Evolutionary conservation across 2,888 invertebrate species (phyloP), one percentile per base, ranked within the genome.

Genomic region (Caenorhabditis sp.): DNA sequence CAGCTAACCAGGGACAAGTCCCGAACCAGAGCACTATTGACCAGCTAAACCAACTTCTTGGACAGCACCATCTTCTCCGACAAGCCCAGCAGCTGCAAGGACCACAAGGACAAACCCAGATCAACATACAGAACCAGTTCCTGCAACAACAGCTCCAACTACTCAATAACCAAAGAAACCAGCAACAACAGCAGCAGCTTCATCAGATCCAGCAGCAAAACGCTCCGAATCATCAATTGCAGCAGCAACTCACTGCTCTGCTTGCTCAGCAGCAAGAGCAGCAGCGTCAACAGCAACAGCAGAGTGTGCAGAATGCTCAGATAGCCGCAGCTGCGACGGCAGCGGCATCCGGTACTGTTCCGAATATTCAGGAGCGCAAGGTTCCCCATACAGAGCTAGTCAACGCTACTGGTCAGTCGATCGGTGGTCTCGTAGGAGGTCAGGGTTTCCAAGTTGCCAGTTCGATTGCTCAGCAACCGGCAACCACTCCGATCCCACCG

Each of bases 31-130:
- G n/a, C 15, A 58, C 67, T 0, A 61, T 77, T 9, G 80, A 80
- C 9, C 80, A 76, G 47, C 37, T 80, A 26, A 64, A 74, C 26
- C 15, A 24, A 8, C 53, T 80, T 6, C 13, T 80, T 6, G 74
- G 76, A 5, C 80, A 80, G 15, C 69, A 80, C 22, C 56, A 37
- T 11, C 51, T 74, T 32, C 60, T 80, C n/a, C 76, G 72, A 55
- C 80, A 76, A 44, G 79, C 76, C 13, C 77, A 77, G 40, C 80
- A 76, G 32, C 53, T 76, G 11, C 80, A 80, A 74, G 53, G 51
- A 22, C 65, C 65, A 35, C 78, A 65, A 53, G 70, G 51, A 24
- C 60, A 64, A 24, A 51, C 64, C 35, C 70, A 51, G n/a, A 35
- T 24, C 18, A 67, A 68, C 32, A 28, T 47, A 6, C 68, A 71